These are phyloP conservation scores for Ibidorhyncha struthersii DNA, from an alignment of 2,113 vertebrate species.

Conservation along the genomic window DNA sequence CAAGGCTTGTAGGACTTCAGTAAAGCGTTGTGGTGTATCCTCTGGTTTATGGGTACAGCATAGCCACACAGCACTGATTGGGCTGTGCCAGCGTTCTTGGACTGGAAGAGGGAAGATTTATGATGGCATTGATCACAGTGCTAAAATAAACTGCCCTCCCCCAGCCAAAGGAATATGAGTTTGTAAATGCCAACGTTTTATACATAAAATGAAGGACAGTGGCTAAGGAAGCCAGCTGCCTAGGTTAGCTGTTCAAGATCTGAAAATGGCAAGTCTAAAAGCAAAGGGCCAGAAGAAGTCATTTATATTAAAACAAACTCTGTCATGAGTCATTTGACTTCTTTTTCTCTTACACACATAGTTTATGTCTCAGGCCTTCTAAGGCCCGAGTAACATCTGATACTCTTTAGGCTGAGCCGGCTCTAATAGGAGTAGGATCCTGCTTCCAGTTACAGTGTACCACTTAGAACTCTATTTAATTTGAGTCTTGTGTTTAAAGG, in stretches of 20 bases:
- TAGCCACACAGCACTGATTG: background rate
- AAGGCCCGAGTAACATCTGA: constrained; percentile 71
- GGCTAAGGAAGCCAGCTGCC: constrained; percentile 14
- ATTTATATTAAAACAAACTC: constrained; percentile 73
- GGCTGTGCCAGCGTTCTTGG: background rate
- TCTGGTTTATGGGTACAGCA: background rate
- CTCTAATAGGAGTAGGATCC: constrained; percentile 49
- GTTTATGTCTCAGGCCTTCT: constrained; percentile 73
- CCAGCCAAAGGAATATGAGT: background rate
- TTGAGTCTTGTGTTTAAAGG: constrained; percentile 39
- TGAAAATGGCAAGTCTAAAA: constrained; percentile 62
- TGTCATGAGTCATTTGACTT: constrained; percentile 79
- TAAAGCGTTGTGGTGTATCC: background rate
- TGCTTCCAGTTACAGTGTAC: constrained; percentile 26
- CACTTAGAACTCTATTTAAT: constrained; percentile 46
- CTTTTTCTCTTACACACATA: constrained; percentile 67
- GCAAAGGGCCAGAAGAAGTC: constrained; percentile 66
- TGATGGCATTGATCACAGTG: constrained; percentile 1
- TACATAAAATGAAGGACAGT: background rate
- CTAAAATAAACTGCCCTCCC: constrained; percentile 49
- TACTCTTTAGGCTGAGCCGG: constrained; percentile 55
- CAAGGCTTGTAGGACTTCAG: background rate
- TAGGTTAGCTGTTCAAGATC: constrained; percentile 18
- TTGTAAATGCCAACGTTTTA: background rate
- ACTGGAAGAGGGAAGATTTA: constrained; percentile 16